Base-by-base conservation (phyloP, 2,888 invertebrate genomes). In the Drosophila barbarae region DNA sequence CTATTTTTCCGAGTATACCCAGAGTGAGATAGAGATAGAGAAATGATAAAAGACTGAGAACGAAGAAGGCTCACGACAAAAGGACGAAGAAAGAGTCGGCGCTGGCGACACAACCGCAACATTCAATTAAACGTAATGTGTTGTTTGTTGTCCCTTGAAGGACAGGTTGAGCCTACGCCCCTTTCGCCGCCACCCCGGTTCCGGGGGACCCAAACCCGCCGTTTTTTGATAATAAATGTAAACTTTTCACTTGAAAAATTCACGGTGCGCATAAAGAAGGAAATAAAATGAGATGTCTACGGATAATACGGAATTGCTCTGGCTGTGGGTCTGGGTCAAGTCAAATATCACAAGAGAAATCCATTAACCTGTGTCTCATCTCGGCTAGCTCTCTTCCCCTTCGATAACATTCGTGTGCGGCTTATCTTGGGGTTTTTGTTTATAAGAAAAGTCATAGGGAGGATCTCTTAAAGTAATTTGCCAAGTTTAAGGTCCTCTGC, bases 311-410 rank as follows among this genome's bases (percentile, higher is more conserved):
- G 51, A 68, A 68, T 49, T 15, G 36, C 18, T 28, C 39, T 38
- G 68, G 50, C 68, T 52, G 59, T 51, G 68, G 50, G 79, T 57
- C 64, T 56, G 76, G 77, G 83, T 77, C 60, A 71, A 74, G 74
- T 71, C 80, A 75, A 77, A 83, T 73, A 86, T 60, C 86, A 85
- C 84, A 86, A 85, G 77, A 75, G 66, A 86, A 84, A 80, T 85
- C 76, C 86, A 86, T 84, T 86, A 84, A 85, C 80, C 74, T 85
- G 68, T 49, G 71, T 55, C 60, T 55, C 51, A 26, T 28, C 35
- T 26, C n/a, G 9, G n/a, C 5, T 41, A 6, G 39, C 21, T 39
- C 32, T 42, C 74, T 79, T 71, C 58, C 59, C 67, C 71, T 72
- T 71, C 66, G 67, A 60, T 74, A 55, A 70, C 51, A 69, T 69